Conservation (phyloP, 2,888 invertebrate species). For the Eubasilissa splendida region DNA sequence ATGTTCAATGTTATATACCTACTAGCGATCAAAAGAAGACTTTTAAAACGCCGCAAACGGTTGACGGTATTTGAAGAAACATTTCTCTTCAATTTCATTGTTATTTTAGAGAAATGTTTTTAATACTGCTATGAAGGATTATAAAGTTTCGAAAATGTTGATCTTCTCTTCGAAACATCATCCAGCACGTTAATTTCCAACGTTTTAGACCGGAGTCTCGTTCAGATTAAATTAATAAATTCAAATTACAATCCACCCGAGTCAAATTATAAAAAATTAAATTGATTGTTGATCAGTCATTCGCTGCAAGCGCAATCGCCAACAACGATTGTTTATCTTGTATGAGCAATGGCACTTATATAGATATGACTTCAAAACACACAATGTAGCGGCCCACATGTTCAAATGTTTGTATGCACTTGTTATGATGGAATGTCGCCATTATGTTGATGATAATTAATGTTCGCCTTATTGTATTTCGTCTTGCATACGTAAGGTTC, state of each 20-base stretch:
- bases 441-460: constrained; percentile 38
- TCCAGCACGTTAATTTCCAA: constrained; percentile 7
- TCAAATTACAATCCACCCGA: constrained; percentile 21
- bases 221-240: constrained; percentile 30
- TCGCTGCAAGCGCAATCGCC: constrained; percentile 4
- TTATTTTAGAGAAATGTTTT: no score
- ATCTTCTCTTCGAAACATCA: not conserved
- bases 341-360: constrained; percentile 37
- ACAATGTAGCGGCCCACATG: constrained; percentile 34
- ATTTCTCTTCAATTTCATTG: no score
- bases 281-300: constrained; percentile 28
- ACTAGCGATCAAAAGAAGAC: no score
- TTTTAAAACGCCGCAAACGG: no score
- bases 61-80: no score
- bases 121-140: no score
- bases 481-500: not conserved
- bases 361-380: constrained; percentile 38
- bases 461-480: constrained; percentile 1
- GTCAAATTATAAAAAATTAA: constrained; percentile 1
- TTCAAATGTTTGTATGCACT: constrained; percentile 37
- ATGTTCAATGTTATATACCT: no score
- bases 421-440: constrained; percentile 35
- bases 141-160: no score
- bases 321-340: constrained; percentile 24
- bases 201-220: not conserved